Evolutionary conservation across 2,888 invertebrate genomes (phyloP), one percentile per base, ranked within the genome.

Genomic region (Oscheius sp.): DNA sequence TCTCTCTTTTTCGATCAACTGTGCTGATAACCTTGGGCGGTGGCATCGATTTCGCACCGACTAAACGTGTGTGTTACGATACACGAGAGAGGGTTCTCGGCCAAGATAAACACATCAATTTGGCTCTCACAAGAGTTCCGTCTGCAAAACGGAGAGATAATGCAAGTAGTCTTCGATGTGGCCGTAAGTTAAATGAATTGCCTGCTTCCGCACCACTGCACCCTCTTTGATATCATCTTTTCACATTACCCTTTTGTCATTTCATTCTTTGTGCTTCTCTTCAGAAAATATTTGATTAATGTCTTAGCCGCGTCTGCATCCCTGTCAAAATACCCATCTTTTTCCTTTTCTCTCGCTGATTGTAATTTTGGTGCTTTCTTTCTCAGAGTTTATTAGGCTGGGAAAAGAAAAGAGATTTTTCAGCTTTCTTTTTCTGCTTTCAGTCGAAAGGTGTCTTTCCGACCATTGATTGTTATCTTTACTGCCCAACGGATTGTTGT

Each of bases 61-160:
- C n/a, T 26, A 26, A 41, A 59, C 59, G 59, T 3, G 56, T n/a
- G n/a, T 50, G 50, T 50, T 54, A 54, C 54, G 54, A 54, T 54
- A 54, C 54, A 36, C 54, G 12, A 17, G 20, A 36, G 4, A n/a
- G 36, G 57, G 38, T 30, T 8, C 28, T n/a, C n/a, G n/a, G n/a
- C n/a, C n/a, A n/a, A n/a, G n/a, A n/a, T n/a, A n/a, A n/a, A n/a
- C n/a, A n/a, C n/a, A n/a, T n/a, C n/a, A n/a, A n/a, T n/a, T n/a
- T n/a, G n/a, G n/a, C n/a, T n/a, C n/a, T n/a, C n/a, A n/a, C n/a
- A n/a, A n/a, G n/a, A n/a, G n/a, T n/a, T 57, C 22, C 41, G 38
- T 24, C 57, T 57, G n/a, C 26, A 28, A 28, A 51, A 20, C 30
- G 51, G 12, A 38, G 8, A 41, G 44, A 44, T 56, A 28, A 8